Evolutionary conservation across 2,113 vertebrate species (phyloP).

Genomic region (Rhynchomys soricoides): DNA sequence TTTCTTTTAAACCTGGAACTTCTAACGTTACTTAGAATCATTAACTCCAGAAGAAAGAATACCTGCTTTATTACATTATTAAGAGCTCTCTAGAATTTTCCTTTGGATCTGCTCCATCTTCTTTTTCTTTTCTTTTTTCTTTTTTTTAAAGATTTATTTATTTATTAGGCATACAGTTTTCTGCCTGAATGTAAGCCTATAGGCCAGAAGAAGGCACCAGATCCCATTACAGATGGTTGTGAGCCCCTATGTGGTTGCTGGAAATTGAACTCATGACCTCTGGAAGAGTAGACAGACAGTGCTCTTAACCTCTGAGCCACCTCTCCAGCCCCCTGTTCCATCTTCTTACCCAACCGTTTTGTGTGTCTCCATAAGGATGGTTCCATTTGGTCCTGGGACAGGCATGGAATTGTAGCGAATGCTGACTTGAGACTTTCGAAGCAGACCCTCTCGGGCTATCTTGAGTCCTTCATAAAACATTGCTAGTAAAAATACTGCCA

Average conservation of each 20-base stretch:
- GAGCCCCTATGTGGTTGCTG: too few species aligned
- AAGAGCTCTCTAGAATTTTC: not conserved
- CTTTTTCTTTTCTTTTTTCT: too few species aligned
- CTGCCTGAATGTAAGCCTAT: too few species aligned
- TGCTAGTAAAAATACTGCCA: constrained; percentile 95
- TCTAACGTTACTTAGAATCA: not conserved
- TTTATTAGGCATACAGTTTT: too few species aligned
- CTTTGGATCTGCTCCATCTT: constrained; percentile 13
- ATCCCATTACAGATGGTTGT: too few species aligned
- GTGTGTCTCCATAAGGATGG: constrained; percentile 97
- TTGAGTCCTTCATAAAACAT: constrained; percentile 97
- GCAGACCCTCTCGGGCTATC: constrained; percentile 94
- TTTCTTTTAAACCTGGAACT: not conserved
- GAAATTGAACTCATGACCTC: too few species aligned
- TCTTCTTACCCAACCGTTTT: constrained; percentile 96
- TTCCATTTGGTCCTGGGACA: constrained; percentile 95
- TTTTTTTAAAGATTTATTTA: too few species aligned
- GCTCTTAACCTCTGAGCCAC: too few species aligned
- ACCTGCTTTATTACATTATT: constrained; percentile 35
- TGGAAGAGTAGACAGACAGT: too few species aligned
- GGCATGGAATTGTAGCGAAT: constrained; percentile 99
- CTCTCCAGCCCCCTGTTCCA: too few species aligned
- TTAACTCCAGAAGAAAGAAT: constrained; percentile 12
- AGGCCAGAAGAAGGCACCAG: too few species aligned
- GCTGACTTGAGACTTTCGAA: constrained; percentile 97